Evolutionary conservation across 2,797 vertebrate species (phyloP).

Genomic region (Trematomus bernacchii): DNA sequence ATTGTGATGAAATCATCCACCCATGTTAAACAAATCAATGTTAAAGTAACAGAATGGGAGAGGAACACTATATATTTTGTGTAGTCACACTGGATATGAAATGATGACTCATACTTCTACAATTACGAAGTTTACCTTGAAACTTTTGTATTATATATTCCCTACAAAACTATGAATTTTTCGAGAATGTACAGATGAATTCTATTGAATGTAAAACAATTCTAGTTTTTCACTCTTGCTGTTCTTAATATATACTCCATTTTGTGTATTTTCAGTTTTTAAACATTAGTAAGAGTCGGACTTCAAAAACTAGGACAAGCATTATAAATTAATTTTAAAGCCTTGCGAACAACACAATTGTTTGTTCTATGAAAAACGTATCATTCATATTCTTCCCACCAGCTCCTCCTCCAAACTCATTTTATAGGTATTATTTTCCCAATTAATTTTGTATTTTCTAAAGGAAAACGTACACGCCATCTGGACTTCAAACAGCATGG

Average conservation of each 20-base stretch:
- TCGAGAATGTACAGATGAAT: conserved; percentile 1
- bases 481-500: conserved; percentile 81
- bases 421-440: conserved; percentile 64
- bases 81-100: not conserved
- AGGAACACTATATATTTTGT: not conserved
- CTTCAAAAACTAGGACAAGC: conserved; percentile 50
- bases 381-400: conserved; percentile 54
- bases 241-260: not conserved
- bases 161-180: conserved; percentile 12
- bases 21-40: no score
- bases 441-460: conserved; percentile 65
- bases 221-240: conserved; percentile 9
- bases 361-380: conserved; percentile 58
- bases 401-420: conserved; percentile 46
- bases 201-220: conserved; percentile 1
- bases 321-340: conserved; percentile 55
- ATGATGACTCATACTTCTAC: conserved; percentile 4
- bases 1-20: not conserved
- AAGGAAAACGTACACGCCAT: conserved; percentile 57
- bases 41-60: not conserved
- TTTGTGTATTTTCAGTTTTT: conserved; percentile 33
- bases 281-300: conserved; percentile 43
- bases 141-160: not conserved
- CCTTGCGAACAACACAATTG: conserved; percentile 44
- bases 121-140: not conserved